phyloP scores from a whole-genome alignment of 2,888 invertebrate species.

The Cephonodes hylas region DNA sequence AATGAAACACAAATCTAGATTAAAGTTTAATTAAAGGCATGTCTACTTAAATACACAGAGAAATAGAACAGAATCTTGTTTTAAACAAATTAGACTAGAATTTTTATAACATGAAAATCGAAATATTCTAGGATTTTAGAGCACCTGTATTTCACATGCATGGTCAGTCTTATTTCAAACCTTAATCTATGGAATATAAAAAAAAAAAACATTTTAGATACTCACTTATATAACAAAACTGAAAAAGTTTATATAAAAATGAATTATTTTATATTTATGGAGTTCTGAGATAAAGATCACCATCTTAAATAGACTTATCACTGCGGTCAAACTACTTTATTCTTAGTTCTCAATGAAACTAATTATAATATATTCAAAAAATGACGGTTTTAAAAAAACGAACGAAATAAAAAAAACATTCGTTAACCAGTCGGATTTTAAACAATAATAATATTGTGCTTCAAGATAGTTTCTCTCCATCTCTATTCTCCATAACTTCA shows the following conservation, averaged over 20 bases:
- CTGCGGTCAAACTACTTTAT: too few relatives aligned
- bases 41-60: neutral
- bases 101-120: constrained; percentile 16
- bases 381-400: too few relatives aligned
- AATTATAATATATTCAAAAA: too few relatives aligned
- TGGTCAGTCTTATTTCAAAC: constrained; percentile 31
- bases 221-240: neutral
- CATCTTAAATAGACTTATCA: too few relatives aligned
- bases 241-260: neutral
- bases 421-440: too few relatives aligned
- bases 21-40: constrained; percentile 1
- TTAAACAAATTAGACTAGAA: constrained; percentile 13
- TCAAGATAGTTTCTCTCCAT: too few relatives aligned
- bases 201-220: constrained; percentile 12
- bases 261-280: neutral
- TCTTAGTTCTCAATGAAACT: too few relatives aligned
- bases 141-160: constrained; percentile 30
- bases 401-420: too few relatives aligned
- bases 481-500: too few relatives aligned
- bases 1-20: neutral
- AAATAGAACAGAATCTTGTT: constrained; percentile 6
- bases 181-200: constrained; percentile 9
- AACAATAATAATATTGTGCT: too few relatives aligned
- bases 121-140: constrained; percentile 16
- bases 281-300: too few relatives aligned